These are phyloP conservation scores for Spatula versicolor DNA, from an alignment of 2,797 vertebrate species.

Conservation along the genomic window DNA sequence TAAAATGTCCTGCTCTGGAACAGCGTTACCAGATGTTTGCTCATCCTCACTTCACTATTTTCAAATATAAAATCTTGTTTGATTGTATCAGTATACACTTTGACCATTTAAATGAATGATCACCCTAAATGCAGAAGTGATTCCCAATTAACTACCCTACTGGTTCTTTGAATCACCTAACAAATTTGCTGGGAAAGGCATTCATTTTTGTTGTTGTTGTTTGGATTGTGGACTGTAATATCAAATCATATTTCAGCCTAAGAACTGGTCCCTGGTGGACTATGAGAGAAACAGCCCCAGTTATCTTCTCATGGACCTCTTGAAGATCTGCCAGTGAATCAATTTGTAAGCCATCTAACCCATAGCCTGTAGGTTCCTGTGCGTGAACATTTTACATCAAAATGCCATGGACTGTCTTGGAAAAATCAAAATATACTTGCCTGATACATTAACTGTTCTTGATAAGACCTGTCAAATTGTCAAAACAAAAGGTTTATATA, in stretches of 20 bases:
- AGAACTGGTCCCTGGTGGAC: not conserved
- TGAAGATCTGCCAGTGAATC: not conserved
- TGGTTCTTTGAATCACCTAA: not conserved
- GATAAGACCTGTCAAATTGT: constrained; percentile 17
- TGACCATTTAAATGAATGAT: not conserved
- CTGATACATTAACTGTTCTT: not conserved
- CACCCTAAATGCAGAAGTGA: not conserved
- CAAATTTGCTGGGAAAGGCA: not conserved
- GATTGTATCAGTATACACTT: not conserved
- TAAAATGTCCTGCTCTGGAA: not conserved
- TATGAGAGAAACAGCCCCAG: not conserved
- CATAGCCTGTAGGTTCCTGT: not conserved
- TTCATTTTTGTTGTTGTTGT: not conserved
- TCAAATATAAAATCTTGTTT: not conserved
- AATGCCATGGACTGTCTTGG: not conserved
- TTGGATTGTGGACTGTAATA: not conserved
- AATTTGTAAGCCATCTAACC: not conserved
- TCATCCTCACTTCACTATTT: not conserved
- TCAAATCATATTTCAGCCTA: not conserved
- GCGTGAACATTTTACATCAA: not conserved
- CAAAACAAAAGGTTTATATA: constrained; percentile 36
- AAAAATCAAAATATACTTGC: constrained; percentile 19
- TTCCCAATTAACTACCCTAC: not conserved
- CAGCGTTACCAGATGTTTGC: not conserved
- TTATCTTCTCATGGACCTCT: not conserved